Evolutionary conservation across 2,113 vertebrate species (phyloP), one percentile per base, ranked within the genome.

Genomic region (Meriones unguiculatus): DNA sequence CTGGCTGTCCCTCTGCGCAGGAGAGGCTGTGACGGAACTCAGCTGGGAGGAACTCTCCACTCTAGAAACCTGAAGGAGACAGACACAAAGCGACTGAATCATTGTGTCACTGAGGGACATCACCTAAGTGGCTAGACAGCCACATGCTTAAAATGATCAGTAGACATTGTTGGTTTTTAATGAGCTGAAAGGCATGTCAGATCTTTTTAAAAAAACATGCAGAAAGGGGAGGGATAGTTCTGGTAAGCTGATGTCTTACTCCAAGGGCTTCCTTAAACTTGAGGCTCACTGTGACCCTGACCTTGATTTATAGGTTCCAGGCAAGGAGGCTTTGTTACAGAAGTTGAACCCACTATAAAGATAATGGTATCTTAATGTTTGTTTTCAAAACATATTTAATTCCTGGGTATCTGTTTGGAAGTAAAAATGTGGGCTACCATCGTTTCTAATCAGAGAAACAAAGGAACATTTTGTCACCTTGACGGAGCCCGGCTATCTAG

Each of bases 11-110:
- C 98, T 98, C 81, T 99, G 98, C 52, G 96, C 77, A 4, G 98
- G 95, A 0, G 97, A 65, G 0, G 98, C 99, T 0, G 97, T 97
- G 13, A 95, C 41, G 0, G 97, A 25, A 2, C 96, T 81, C 91
- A 98, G 93, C 98, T 98, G 18, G 98, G 98, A 91, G 98, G 98
- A 86, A 97, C 98, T 99, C 92, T 99, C 98, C 73, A 99, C 99
- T 98, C 99, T 99, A 92, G 99, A 99, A 81, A 95, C 99, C 99
- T 99, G 98, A 32, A 84, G 88, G 95, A 54, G 91, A 97, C 78
- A 95, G 89, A 98, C 96, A 98, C 38, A 93, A 0, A 3, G 2
- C 20, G 6, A 62, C 6, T 97, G 75, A 52, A 30, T 57, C 0
- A 9, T 1, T 12, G 64, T 20, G 41, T 9, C 35, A 20, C 50